Base-by-base conservation (phyloP, 1,140 invertebrate species). In the Pararge aegeria region DNA sequence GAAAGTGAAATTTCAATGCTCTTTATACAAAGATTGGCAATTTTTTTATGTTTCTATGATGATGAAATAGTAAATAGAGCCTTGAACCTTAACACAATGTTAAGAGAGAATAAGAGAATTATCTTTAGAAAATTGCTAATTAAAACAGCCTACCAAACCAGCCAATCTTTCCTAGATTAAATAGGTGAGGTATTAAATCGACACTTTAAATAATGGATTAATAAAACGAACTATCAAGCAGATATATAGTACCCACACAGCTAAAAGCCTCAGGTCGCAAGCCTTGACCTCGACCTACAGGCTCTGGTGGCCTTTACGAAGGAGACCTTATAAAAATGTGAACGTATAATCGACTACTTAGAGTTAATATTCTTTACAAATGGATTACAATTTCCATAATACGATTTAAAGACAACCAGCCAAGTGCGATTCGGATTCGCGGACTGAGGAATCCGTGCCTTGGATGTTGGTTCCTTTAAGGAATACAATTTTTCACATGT, bases 321-420 rank as follows among this genome's bases (percentile, higher is more conserved):
- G 55, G 59, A 55, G 48, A 61, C 52, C 59, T 61, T 61, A 61
- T 61, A 61, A 61, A 61, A 61, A 61, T 61, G 53, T 60, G 50
- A 40, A 44, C 52, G 52, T 55, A 55, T 27, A 20, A 38, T 15
- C 19, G 9, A 42, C 30, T 34, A 34, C 30, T 34, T 34, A 34
- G 12, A 34, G 3, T 10, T 34, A 34, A 34, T 24, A 24, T 24
- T 24, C 34, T 37, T 10, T 37, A 37, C 34, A 37, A 37, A 37
- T 37, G 34, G 24, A 24, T 24, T 24, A 24, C 24, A 7, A 2
- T 24, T 24, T 24, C 24, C 7, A 4, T 24, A 7, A 2, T 24
- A 7, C 3, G 24, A 7, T 24, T 24, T 24, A 24, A 24, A 24
- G 7, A 24, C 2, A 7, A 7, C 24, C n/a, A n/a, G n/a, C n/a